A percentile compares a stretch with the other conserved stretches of the same genome.
These are phyloP conservation scores for Schizopygopsis malacanthus DNA, from an alignment of 2,797 vertebrate genomes.

Conservation along the genomic window DNA sequence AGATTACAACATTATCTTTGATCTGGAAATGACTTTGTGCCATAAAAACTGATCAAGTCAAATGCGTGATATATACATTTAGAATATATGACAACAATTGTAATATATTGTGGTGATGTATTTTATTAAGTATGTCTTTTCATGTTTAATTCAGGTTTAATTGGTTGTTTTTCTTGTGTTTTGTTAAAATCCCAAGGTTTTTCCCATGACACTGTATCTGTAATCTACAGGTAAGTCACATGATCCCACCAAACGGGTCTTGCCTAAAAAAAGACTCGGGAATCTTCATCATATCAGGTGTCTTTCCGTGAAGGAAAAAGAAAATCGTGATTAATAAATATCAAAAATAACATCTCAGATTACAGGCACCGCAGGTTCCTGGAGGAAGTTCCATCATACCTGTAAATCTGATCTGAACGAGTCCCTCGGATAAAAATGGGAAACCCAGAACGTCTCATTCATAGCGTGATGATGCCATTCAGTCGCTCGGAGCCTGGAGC, in stretches of 20 bases:
- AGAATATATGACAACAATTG: too few species aligned
- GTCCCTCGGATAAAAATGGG: neutral
- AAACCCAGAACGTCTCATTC: neutral
- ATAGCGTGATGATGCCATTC: neutral
- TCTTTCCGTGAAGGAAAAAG: neutral
- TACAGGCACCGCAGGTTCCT: neutral
- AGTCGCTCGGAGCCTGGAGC: neutral
- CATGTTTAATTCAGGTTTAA: neutral
- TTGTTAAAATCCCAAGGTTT: neutral
- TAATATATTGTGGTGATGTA: too few species aligned
- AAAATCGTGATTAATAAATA: neutral
- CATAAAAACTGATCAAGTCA: neutral
- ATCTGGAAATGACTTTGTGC: neutral
- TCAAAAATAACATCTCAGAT: neutral
- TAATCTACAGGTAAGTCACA: neutral
- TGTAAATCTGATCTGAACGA: neutral
- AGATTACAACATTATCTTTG: neutral
- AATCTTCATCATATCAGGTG: neutral
- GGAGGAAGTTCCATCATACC: neutral
- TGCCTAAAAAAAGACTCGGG: neutral
- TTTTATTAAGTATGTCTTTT: neutral
- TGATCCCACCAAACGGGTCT: too few species aligned
- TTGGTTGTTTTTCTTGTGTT: neutral
- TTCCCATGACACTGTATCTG: neutral
- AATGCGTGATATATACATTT: too few species aligned